Conservation (phyloP, 2,113 vertebrate genomes). For the Malurus melanocephalus region DNA sequence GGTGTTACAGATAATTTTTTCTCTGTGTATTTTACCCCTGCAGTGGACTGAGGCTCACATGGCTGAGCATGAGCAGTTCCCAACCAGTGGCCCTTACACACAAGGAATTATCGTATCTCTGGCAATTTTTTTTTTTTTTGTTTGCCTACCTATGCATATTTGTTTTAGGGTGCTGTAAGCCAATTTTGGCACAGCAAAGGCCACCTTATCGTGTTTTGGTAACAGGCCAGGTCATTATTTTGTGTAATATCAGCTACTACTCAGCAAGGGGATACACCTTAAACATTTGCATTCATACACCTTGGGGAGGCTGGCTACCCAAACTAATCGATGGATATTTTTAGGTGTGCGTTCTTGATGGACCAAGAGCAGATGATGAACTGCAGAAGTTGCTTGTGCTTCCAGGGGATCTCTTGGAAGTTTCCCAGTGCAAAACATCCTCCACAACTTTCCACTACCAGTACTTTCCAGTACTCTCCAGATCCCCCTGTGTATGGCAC, state of each 20-base stretch:
- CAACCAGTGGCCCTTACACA: neutral
- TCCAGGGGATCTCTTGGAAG: neutral
- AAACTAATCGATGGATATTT: fast-evolving
- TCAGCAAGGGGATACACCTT: neutral
- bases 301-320: neutral
- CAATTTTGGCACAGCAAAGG: neutral
- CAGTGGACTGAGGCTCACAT: fast-evolving
- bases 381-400: neutral
- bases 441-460: neutral
- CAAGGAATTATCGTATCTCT: neutral
- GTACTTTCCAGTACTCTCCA: neutral
- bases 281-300: neutral
- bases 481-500: neutral
- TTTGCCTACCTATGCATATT: neutral
- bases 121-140: neutral
- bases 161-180: neutral
- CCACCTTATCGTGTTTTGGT: neutral
- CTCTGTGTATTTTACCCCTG: fast-evolving
- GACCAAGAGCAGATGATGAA: neutral
- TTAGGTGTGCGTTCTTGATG: neutral
- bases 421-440: neutral
- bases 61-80: fast-evolving
- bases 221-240: neutral
- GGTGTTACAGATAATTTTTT: fast-evolving
- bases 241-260: neutral